Percentiles rank a stretch among this genome's conserved stretches.
Conservation (phyloP, 2,797 vertebrate species). For the Anguilla obscura region DNA sequence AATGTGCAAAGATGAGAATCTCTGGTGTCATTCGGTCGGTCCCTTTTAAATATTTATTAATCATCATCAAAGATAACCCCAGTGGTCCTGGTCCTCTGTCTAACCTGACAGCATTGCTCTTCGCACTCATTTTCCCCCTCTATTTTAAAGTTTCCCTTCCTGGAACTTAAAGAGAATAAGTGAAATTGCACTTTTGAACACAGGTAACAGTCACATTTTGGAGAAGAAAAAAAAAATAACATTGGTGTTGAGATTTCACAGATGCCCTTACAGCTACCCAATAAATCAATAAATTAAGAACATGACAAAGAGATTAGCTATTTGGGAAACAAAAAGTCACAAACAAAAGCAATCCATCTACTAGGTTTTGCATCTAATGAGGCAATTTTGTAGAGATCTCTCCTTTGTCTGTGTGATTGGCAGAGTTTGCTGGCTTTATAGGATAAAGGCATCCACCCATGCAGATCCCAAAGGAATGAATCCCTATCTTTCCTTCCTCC, state of each 20-base stretch:
- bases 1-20: not conserved
- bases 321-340: not conserved
- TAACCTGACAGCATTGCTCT: not conserved
- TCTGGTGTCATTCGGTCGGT: not conserved
- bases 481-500: constrained; percentile 1
- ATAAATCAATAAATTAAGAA: constrained; percentile 3
- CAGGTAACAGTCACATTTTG: not conserved
- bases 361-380: not conserved
- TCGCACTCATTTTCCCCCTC: not conserved
- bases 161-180: not conserved
- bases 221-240: not conserved
- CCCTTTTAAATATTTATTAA: not conserved
- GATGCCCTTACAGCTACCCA: not conserved
- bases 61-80: not conserved
- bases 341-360: not conserved
- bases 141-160: not conserved
- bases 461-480: not conserved
- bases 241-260: not conserved
- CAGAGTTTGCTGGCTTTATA: not conserved
- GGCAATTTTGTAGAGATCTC: not conserved
- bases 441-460: constrained; percentile 15
- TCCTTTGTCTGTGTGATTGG: constrained; percentile 8
- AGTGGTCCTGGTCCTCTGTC: not conserved
- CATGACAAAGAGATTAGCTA: not conserved
- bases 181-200: not conserved